Conservation (phyloP, 2,888 invertebrate species). For the Rhagonycha lutea region DNA sequence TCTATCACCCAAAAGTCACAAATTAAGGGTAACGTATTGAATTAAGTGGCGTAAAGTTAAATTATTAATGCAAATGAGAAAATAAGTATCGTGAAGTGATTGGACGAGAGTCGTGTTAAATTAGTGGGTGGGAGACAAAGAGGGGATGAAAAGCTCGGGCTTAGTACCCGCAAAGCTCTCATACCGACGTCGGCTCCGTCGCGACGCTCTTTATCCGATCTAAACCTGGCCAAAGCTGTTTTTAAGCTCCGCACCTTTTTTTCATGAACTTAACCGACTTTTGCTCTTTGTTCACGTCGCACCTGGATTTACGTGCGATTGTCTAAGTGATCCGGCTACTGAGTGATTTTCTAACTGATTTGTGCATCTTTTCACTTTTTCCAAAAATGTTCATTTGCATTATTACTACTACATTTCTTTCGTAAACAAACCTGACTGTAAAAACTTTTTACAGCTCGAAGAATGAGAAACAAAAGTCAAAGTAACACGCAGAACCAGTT, state of each 20-base stretch:
- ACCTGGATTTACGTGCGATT: slow-evolving; percentile 54
- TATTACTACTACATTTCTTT: not conserved
- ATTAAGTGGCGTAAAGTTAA: slow-evolving; percentile 22
- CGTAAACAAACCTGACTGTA: not conserved
- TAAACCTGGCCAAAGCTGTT: slow-evolving; percentile 56
- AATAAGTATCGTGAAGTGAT: slow-evolving; percentile 53
- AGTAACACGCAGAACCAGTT: not conserved
- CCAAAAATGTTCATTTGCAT: not conserved
- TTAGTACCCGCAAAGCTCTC: slow-evolving; percentile 56
- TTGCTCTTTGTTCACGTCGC: slow-evolving; percentile 55
- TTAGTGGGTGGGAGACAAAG: slow-evolving; percentile 42
- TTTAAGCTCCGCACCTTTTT: slow-evolving; percentile 56
- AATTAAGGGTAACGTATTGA: slow-evolving; percentile 9
- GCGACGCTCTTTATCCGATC: slow-evolving; percentile 58
- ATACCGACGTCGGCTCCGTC: slow-evolving; percentile 55
- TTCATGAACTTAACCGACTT: slow-evolving; percentile 56
- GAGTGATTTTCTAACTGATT: slow-evolving; percentile 54
- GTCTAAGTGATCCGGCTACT: slow-evolving; percentile 49
- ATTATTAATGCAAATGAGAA: slow-evolving; percentile 46
- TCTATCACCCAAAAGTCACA: slow-evolving; percentile 5
- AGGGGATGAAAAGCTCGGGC: slow-evolving; percentile 49
- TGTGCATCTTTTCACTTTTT: slow-evolving; percentile 43
- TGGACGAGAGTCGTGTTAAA: slow-evolving; percentile 51
- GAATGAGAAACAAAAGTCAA: not conserved
- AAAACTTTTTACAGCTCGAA: not conserved